Base-by-base conservation (phyloP, 1,140 invertebrate species). In the Harpegnathos saltator region DNA sequence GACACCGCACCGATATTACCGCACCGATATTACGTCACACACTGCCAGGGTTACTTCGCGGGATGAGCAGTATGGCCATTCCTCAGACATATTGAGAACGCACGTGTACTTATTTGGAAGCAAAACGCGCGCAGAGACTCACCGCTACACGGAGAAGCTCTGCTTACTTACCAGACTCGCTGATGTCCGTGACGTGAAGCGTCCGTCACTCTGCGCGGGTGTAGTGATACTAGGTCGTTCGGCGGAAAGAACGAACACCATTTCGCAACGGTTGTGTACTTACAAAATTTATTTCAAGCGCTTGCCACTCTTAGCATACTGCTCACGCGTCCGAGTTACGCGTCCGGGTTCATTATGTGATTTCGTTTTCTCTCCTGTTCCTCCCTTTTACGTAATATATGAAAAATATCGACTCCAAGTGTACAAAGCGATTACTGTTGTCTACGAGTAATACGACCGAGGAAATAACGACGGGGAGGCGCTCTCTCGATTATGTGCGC, bases 251-350 rank as follows among this genome's bases (percentile, higher is more conserved):
- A 24, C 1, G 22, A 3, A 33, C n/a, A 58, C n/a, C 7, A 11
- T 44, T 44, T 44, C 38, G 38, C 38, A 44, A 38, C 4, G 62
- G 52, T 73, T 22, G 54, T 56, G 24, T 82, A 74, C 50, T 83
- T 83, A 83, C 14, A 82, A 82, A 82, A 82, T 82, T 82, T 82
- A 82, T 82, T 82, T 82, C 58, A 75, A 62, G 44, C 58, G 38
- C 59, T 74, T 62, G 59, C 29, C 78, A 82, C 58, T n/a, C n/a
- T 80, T 80, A 65, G 73, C 52, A 44, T 44, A 65, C n/a, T 80
- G 44, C 7, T 69, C 56, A 80, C 63, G 58, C 38, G 38, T 69
- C 33, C 19, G 66, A 66, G 33, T 71, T 38, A 22, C 26, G 52
- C 0, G 58, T 24, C 44, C 65, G 58, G n/a, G n/a, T n/a, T 22